phyloP scores from a whole-genome alignment of 1,140 invertebrate genomes.

The Lasioglossum albipes region DNA sequence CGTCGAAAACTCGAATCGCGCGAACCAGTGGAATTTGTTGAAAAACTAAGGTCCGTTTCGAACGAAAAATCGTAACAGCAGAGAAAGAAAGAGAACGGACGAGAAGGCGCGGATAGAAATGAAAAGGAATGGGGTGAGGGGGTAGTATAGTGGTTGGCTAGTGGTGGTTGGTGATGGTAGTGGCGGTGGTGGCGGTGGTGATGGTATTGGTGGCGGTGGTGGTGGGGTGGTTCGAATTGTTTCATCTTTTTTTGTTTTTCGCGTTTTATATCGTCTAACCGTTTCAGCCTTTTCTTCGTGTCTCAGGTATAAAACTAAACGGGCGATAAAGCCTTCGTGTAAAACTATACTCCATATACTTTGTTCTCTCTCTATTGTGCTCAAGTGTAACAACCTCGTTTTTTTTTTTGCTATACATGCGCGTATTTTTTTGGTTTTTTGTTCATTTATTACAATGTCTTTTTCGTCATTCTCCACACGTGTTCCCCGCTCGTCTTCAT shows the following conservation, averaged over 20 bases:
- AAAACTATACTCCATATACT: constrained; percentile 63
- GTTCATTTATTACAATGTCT: constrained; percentile 22
- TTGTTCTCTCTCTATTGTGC: constrained; percentile 62
- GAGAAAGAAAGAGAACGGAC: constrained; percentile 31
- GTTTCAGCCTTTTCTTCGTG: constrained; percentile 58
- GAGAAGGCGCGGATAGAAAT: constrained; percentile 17
- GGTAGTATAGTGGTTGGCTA: neutral
- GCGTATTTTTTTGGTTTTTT: constrained; percentile 22
- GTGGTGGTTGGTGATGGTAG: too few species aligned
- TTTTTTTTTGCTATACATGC: constrained; percentile 44
- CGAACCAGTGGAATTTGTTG: neutral
- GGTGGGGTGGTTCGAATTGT: constrained; percentile 28
- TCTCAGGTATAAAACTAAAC: constrained; percentile 65
- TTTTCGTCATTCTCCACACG: neutral
- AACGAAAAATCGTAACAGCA: neutral
- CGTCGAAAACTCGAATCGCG: too few species aligned
- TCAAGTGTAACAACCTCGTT: constrained; percentile 52
- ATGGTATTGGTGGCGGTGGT: too few species aligned
- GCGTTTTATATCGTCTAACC: constrained; percentile 48
- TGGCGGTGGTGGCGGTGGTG: too few species aligned
- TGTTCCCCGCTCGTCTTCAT: neutral
- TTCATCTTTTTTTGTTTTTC: constrained; percentile 5
- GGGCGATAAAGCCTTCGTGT: constrained; percentile 58
- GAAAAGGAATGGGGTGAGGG: neutral
- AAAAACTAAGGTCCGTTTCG: too few species aligned